phyloP scores from a whole-genome alignment of 2,113 vertebrate species.

The Bubo scandiacus region DNA sequence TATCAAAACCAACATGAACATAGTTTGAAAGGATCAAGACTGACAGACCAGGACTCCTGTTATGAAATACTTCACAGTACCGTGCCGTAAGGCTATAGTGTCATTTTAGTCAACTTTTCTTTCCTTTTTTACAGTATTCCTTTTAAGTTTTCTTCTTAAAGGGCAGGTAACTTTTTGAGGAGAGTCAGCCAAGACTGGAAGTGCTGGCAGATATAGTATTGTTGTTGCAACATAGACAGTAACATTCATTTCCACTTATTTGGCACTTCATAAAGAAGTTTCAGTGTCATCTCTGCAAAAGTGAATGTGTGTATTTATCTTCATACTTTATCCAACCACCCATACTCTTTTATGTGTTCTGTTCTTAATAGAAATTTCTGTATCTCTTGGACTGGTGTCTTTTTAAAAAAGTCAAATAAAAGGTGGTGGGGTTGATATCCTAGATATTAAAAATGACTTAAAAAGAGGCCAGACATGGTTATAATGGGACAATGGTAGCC shows the following conservation, averaged over 20 bases:
- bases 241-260: not conserved
- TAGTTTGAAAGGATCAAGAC: not conserved
- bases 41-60: not conserved
- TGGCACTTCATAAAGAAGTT: not conserved
- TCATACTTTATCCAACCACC: not conserved
- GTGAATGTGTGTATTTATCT: not conserved
- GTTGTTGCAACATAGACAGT: not conserved
- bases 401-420: conserved; percentile 21
- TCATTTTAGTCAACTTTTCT: not conserved
- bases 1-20: not conserved
- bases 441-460: not conserved
- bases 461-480: not conserved
- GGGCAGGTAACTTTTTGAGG: not conserved
- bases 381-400: not conserved
- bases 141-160: not conserved
- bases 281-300: not conserved
- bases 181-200: not conserved
- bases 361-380: not conserved
- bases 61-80: not conserved
- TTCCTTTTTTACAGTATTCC: not conserved
- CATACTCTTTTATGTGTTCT: not conserved
- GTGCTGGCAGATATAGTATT: not conserved
- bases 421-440: not conserved
- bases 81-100: not conserved
- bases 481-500: not conserved